Conservation (phyloP, 2,113 vertebrate genomes). For the Hippocampus abdominalis region DNA sequence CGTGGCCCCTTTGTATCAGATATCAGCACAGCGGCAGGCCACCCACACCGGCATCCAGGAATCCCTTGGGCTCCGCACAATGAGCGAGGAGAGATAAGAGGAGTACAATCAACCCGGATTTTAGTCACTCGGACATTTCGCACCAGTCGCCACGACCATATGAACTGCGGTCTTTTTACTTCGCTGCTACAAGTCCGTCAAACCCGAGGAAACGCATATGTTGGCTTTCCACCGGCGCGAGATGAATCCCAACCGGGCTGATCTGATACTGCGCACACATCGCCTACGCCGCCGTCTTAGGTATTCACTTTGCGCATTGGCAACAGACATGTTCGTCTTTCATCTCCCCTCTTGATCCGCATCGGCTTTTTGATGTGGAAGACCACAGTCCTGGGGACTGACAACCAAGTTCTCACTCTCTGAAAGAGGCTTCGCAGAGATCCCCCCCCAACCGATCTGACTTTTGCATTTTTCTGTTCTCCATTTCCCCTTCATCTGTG, state of each 20-base stretch:
- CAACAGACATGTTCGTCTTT: slow-evolving; percentile 52
- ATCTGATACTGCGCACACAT: slow-evolving; percentile 29
- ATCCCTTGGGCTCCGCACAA: slow-evolving; percentile 2
- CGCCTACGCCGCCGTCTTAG: slow-evolving; percentile 23
- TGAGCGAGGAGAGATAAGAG: slow-evolving; percentile 19
- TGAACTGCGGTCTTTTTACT: neutral
- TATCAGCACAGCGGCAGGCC: slow-evolving; percentile 42
- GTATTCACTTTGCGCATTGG: slow-evolving; percentile 49
- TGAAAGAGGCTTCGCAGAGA: slow-evolving; percentile 41
- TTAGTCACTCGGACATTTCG: slow-evolving; percentile 20
- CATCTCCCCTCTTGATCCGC: slow-evolving; percentile 57
- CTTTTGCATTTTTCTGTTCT: neutral
- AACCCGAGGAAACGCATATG: slow-evolving; percentile 18
- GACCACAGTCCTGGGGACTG: slow-evolving; percentile 48
- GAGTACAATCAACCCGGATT: slow-evolving; percentile 29
- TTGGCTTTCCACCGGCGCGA: neutral
- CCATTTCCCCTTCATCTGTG: neutral
- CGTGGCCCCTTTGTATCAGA: slow-evolving; percentile 25
- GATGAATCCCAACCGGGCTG: slow-evolving; percentile 25
- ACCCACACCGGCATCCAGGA: slow-evolving; percentile 27
- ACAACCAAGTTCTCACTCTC: slow-evolving; percentile 33
- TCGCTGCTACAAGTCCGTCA: neutral
- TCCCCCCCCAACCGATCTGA: slow-evolving; percentile 24
- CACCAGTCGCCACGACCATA: neutral
- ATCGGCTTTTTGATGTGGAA: slow-evolving; percentile 55